Evolutionary conservation across 2,113 vertebrate genomes (phyloP).

Genomic region (Aythya baeri): DNA sequence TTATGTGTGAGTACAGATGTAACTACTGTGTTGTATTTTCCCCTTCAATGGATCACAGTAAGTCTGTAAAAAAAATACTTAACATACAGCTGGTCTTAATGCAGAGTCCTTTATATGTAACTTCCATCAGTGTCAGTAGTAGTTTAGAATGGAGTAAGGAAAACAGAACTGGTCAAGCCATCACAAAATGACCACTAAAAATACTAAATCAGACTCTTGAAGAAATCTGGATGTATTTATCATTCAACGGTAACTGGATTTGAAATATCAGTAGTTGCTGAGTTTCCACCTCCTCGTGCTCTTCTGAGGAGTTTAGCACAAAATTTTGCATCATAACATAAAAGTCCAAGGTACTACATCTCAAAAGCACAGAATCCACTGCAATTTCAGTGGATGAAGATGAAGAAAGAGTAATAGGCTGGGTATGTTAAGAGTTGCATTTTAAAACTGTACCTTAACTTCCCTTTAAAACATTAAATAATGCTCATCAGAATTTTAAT

Average conservation of each 20-base stretch:
- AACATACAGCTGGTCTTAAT: neutral
- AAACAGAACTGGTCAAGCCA: neutral
- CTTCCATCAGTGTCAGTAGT: neutral
- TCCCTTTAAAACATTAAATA: conserved; percentile 4
- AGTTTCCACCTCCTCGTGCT: neutral
- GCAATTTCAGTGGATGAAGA: neutral
- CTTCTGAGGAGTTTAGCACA: neutral
- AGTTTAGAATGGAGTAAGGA: neutral
- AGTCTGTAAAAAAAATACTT: conserved; percentile 9
- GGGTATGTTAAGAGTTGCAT: neutral
- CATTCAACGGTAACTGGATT: neutral
- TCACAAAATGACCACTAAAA: neutral
- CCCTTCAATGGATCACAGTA: neutral
- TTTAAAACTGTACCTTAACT: neutral
- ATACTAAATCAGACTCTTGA: neutral
- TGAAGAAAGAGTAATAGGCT: neutral
- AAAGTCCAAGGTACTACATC: neutral
- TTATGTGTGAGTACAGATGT: neutral
- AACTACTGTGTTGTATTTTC: neutral
- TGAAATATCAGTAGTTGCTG: neutral
- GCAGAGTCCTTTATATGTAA: neutral
- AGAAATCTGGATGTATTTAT: neutral
- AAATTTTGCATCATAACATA: neutral
- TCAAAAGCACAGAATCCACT: neutral
- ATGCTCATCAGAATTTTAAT: conserved; percentile 8